Base-by-base conservation (phyloP, 2,888 invertebrate species). In the Pharmacophagus antenor region DNA sequence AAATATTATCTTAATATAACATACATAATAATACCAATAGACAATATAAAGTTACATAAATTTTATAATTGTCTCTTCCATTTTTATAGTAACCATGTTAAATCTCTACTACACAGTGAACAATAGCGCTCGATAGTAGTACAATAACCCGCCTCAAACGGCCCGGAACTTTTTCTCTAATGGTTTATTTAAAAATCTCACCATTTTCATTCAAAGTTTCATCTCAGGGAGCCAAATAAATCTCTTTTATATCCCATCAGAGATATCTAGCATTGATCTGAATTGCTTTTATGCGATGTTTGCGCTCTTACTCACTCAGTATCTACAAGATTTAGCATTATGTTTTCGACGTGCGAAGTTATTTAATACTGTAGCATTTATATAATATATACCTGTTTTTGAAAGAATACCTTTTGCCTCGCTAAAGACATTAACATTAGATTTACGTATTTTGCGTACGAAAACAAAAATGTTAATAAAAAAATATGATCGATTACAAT, bases 181-280 rank as follows among this genome's bases (percentile, higher is more conserved):
- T 87, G 87, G 84, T 88, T 88, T 88, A 86, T 88, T 89, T 88
- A 86, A 87, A 87, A 88, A 88, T 86, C 83, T 80, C 78, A 82
- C 84, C 85, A 80, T 88, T 88, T 87, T 85, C 85, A 87, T 85
- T 86, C 79, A 76, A 80, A 84, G 79, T 85, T 84, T 84, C 82
- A 84, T 85, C 82, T 76, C 77, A 77, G 77, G 74, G 62, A 70
- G 71, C 68, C 71, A 68, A 63, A 87, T 89, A 89, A 88, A 89
- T 87, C 87, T 82, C 67, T 76, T 88, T 88, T 88, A 88, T 88
- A 80, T 74, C 71, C 73, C 80, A 76, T 72, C 77, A 71, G 80
- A 80, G 86, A 86, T 85, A 81, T 86, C 83, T 76, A 82, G 80
- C 81, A 80, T 85, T 85, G 86, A 88, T 86, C 85, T 79, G 79